Percentiles rank a stretch among this genome's conserved stretches.
These are phyloP conservation scores for Hyperoplus lanceolatus DNA, from an alignment of 2,797 vertebrate genomes.

Conservation along the genomic window DNA sequence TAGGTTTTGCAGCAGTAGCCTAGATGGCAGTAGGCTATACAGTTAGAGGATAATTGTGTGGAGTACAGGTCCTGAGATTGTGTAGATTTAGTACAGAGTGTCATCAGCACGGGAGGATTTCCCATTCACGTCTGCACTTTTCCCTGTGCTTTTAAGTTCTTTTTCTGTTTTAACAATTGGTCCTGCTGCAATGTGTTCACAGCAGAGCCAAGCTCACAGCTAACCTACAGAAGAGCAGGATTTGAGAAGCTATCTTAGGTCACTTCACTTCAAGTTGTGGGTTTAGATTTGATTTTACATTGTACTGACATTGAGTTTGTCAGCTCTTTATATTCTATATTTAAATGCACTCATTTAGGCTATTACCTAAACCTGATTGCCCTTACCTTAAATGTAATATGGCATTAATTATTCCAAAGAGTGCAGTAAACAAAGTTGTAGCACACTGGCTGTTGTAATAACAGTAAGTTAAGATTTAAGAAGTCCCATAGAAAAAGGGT, in stretches of 20 bases:
- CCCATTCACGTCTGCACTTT: not conserved
- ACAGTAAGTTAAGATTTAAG: no score
- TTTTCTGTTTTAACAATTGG: not conserved
- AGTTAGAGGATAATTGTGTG: not conserved
- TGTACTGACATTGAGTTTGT: not conserved
- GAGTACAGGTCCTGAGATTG: not conserved
- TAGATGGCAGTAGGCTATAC: constrained; percentile 43
- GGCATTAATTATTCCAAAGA: not conserved
- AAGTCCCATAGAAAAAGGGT: no score
- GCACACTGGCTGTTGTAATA: not conserved
- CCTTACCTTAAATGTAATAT: not conserved
- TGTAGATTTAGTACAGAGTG: no score
- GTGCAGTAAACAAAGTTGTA: not conserved
- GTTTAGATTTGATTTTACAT: not conserved
- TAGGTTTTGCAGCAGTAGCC: constrained; percentile 16
- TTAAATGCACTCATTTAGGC: not conserved
- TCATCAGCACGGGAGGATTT: no score
- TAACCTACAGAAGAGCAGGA: no score
- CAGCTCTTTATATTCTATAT: not conserved
- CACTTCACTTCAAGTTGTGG: not conserved
- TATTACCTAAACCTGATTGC: not conserved
- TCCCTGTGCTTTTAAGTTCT: not conserved
- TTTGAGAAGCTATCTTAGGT: no score
- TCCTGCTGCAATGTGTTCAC: not conserved
- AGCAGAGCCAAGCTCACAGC: not conserved